Conservation (phyloP, 2,888 invertebrate species). For the Hydriomena furcata region DNA sequence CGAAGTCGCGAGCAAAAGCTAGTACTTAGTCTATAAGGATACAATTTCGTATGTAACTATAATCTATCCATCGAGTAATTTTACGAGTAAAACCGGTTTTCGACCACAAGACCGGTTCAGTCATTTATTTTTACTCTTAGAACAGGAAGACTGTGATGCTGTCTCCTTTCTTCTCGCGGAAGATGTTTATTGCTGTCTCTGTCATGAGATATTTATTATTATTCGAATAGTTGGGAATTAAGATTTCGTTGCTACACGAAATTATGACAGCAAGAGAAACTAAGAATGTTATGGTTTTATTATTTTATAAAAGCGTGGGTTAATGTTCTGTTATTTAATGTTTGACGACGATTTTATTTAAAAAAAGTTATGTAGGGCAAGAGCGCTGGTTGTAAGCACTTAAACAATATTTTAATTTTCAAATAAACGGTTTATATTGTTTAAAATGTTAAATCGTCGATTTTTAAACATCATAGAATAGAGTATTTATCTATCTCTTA, state of each 20-base stretch:
- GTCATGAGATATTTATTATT: conserved; percentile 5
- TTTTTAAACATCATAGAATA: too few relatives aligned
- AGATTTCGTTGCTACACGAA: conserved; percentile 1
- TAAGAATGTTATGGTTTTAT: neutral
- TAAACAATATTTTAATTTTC: too few relatives aligned
- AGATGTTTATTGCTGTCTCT: conserved; percentile 6
- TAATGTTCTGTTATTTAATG: neutral
- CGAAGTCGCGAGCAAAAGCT: too few relatives aligned
- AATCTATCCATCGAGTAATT: conserved; percentile 16
- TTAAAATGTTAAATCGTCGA: too few relatives aligned
- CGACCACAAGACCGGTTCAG: conserved; percentile 11
- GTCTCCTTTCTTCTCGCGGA: conserved; percentile 1
- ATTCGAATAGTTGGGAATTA: conserved; percentile 7
- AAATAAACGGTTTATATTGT: too few relatives aligned
- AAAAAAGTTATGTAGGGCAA: too few relatives aligned
- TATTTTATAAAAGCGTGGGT: neutral
- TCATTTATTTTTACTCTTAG: conserved; percentile 28
- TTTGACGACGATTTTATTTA: too few relatives aligned
- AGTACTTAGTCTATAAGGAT: neutral
- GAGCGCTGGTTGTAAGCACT: too few relatives aligned
- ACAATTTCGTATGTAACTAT: conserved; percentile 16
- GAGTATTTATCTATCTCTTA: too few relatives aligned
- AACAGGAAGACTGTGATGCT: conserved; percentile 24
- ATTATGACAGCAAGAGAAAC: too few relatives aligned
- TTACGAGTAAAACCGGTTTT: conserved; percentile 12